Evolutionary conservation across 2,797 vertebrate species (phyloP).

Genomic region (Echiichthys vipera): DNA sequence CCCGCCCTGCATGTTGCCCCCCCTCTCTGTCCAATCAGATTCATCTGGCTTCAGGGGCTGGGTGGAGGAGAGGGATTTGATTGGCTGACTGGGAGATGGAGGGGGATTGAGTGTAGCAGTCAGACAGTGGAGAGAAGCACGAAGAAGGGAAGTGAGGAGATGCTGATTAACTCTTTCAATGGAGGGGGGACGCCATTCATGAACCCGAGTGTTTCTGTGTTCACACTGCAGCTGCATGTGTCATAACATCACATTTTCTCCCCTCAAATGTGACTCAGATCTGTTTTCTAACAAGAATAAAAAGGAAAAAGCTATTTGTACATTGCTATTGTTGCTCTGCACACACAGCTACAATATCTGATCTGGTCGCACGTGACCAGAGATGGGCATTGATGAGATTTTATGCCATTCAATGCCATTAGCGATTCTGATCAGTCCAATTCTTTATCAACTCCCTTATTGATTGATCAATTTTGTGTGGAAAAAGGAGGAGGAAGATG

Average conservation of each 20-base stretch:
- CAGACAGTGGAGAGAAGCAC: conserved; percentile 34
- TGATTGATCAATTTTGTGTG: too few species aligned
- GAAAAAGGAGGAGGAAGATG: too few species aligned
- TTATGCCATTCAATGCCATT: too few species aligned
- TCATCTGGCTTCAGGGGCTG: conserved; percentile 66
- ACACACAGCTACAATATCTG: not conserved
- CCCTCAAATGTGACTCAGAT: not conserved
- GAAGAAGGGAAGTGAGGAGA: conserved; percentile 19
- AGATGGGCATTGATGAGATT: too few species aligned
- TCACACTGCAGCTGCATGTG: not conserved
- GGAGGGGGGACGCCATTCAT: conserved; percentile 40
- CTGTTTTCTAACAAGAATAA: not conserved
- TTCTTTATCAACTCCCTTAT: too few species aligned
- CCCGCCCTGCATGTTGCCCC: conserved; percentile 22
- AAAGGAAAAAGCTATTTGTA: not conserved
- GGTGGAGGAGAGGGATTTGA: conserved; percentile 59
- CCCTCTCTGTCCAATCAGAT: conserved; percentile 69
- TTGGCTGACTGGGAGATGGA: conserved; percentile 59
- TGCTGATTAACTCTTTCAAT: conserved; percentile 60
- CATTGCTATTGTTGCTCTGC: not conserved
- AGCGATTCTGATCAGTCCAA: too few species aligned
- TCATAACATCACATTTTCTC: not conserved
- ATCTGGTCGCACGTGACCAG: not conserved
- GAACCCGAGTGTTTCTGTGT: conserved; percentile 2
- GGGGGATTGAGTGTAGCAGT: conserved; percentile 38